Evolutionary conservation across 2,888 invertebrate genomes (phyloP), one percentile per base, ranked within the genome.

Genomic region (Cataglyphis cursor): DNA sequence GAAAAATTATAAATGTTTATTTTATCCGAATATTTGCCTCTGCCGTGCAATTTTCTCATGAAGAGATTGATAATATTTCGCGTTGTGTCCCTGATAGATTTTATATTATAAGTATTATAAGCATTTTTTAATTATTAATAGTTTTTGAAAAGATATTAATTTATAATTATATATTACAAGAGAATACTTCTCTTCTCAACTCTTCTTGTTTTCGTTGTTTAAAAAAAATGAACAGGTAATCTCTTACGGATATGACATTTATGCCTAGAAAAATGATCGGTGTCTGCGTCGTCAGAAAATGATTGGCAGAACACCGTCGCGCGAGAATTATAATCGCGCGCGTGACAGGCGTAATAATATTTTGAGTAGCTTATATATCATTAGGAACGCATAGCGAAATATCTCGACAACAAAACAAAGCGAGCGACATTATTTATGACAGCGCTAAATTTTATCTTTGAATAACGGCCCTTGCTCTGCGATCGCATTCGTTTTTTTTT

Each of bases 401-500:
- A 66, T 41, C 66, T 66, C 54, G 28, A 41, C 66, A n/a, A 41
- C 41, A 28, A 73, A 75, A 75, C 64, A 76, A 76, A 65, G 57
- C 38, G 51, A 28, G 54, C 15, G n/a, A 41, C 41, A 66, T 76
- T 66, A 76, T 76, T 66, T 66, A 76, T 10, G 21, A n/a, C 28
- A 41, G 54, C 57, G 31, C 12, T 76, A 76, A 66, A 76, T 76
- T 76, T 76, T 41, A 31, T 57, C 41, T 76, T 76, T 66, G 66
- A 57, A 76, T 41, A 57, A 66, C 66, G 66, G 51, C 2, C 9
- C 38, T 41, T 41, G n/a, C 24, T n/a, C 24, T 3, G 24, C 24
- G 28, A 15, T 12, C 24, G 24, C 10, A 9, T 28, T 8, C 15
- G 1, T 66, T 62, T 62, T 74, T 74, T 48, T 31, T 6, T 28